Base-by-base conservation (phyloP, 2,113 vertebrate genomes). In the Cygnus atratus region DNA sequence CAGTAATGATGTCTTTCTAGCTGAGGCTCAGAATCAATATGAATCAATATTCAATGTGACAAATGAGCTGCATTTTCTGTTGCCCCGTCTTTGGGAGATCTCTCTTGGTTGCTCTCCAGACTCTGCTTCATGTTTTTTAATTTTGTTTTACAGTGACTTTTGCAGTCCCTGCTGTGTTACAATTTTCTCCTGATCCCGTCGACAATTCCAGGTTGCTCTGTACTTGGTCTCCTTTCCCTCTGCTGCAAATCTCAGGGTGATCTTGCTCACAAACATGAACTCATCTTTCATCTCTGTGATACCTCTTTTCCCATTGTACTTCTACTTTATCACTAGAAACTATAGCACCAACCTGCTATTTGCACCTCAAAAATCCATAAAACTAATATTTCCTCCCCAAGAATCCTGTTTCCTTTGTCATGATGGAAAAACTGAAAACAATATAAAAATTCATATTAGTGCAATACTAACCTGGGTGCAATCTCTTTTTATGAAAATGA, bases 1-100 rank as follows among this genome's bases (percentile, higher is more conserved):
- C 4, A 8, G 0, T 1, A 82, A 63, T 41, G 0, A 25, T 41
- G 1, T 41, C 5, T 67, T 41, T 78, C 24, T 63, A 72, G 8
- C 11, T 75, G 43, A 67, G 11, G 31, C 5, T 4, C 21, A 63
- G 18, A 50, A 54, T 63, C 13, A 18, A 4, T 67, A 37, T 48
- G 46, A 48, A 48, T 22, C 46, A 22, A 48, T 48, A 48, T 48
- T 48, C 46, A 48, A 11, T 48, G 46, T 48, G 46, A 73, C 6
- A 26, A 52, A 4, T 0, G 0, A 90, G 7, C 13, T 76, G 14
- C 35, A 35, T 80, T 76, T 83, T 73, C 58, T 76, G 20, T 57
- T 83, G 9, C 26, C 48, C 9, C 18, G 24, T 43, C 58, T 84
- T 92, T 57, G 22, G 11, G 50, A 58, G 26, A 61, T 14, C 3